These are phyloP conservation scores for Ptychochromis oligacanthus DNA, from an alignment of 2,113 vertebrate species.

Conservation along the genomic window DNA sequence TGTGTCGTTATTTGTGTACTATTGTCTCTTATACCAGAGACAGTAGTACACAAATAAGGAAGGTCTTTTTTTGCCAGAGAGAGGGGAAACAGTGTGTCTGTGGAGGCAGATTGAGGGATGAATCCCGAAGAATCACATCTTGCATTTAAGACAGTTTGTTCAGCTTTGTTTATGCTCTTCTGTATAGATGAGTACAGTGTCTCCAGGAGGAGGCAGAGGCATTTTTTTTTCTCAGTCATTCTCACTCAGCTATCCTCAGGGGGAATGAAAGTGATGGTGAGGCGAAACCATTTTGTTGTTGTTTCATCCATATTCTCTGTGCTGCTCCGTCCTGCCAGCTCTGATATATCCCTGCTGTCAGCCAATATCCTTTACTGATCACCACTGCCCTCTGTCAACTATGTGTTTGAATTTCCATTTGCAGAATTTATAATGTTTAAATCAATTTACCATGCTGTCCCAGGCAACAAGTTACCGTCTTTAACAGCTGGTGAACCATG, in stretches of 20 bases:
- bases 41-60: neutral
- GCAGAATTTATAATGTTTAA: neutral
- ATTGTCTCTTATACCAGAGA: too few relatives aligned
- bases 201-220: constrained; percentile 48
- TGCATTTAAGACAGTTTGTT: constrained; percentile 61
- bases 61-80: neutral
- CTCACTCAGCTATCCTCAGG: constrained; percentile 59
- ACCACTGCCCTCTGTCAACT: constrained; percentile 56
- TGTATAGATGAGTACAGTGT: constrained; percentile 62
- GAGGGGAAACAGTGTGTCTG: neutral
- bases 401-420: constrained; percentile 1
- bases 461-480: neutral
- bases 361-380: constrained; percentile 61
- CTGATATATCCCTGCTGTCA: constrained; percentile 58
- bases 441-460: neutral
- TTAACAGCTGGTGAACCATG: neutral
- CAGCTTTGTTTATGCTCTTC: constrained; percentile 69
- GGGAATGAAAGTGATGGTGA: constrained; percentile 71
- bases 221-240: constrained; percentile 63
- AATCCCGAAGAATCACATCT: constrained; percentile 46
- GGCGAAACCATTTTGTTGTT: constrained; percentile 73
- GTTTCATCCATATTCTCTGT: constrained; percentile 72
- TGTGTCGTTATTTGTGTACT: too few relatives aligned
- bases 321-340: constrained; percentile 44
- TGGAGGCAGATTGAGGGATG: constrained; percentile 13